phyloP scores from a whole-genome alignment of 1,140 invertebrate species.

The Zaprionus kolodkinae region DNA sequence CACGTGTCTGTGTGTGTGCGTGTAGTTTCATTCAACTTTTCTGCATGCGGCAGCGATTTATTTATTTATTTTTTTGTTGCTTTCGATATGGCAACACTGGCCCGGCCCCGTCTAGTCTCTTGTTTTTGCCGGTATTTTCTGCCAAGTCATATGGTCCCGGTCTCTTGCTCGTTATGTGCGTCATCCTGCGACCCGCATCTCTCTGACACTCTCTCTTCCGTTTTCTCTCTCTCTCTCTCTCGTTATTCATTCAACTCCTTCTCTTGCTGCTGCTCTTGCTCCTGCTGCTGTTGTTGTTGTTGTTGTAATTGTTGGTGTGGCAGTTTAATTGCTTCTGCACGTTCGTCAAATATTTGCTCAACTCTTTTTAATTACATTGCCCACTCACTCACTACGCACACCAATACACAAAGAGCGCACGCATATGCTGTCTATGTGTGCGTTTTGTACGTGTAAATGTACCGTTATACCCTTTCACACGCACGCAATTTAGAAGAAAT shows the following conservation, averaged over 20 bases:
- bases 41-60: constrained; percentile 41
- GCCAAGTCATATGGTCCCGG: constrained; percentile 44
- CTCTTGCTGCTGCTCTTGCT: not conserved
- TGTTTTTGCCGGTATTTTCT: constrained; percentile 57
- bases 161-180: constrained; percentile 48
- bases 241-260: constrained; percentile 24
- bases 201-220: constrained; percentile 12
- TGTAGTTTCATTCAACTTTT: constrained; percentile 55
- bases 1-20: constrained; percentile 9
- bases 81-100: constrained; percentile 43
- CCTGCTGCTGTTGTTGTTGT: constrained; percentile 7
- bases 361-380: constrained; percentile 82
- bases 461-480: constrained; percentile 53
- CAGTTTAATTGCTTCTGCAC: constrained; percentile 76
- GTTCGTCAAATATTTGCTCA: constrained; percentile 83
- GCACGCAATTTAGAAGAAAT: constrained; percentile 37
- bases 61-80: constrained; percentile 12
- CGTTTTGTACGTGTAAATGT: not conserved
- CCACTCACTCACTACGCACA: constrained; percentile 48
- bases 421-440: constrained; percentile 16
- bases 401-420: constrained; percentile 26
- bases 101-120: constrained; percentile 27
- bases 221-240: constrained; percentile 16
- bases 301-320: constrained; percentile 46
- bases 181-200: constrained; percentile 47